Percentiles rank a stretch among this genome's conserved stretches.
These are phyloP conservation scores for Tiliacea citrago DNA, from an alignment of 2,888 invertebrate species.

Conservation along the genomic window DNA sequence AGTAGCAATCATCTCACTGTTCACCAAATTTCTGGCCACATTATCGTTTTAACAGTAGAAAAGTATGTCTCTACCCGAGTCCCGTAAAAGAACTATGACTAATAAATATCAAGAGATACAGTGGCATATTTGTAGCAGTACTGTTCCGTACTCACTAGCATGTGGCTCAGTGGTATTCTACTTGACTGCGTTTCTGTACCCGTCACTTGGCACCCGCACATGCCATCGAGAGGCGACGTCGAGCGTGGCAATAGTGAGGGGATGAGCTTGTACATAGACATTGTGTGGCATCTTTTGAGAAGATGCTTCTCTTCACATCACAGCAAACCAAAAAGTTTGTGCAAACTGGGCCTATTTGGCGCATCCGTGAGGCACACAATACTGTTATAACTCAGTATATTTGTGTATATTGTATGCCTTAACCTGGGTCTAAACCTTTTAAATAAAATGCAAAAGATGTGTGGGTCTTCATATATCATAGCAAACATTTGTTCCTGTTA, in stretches of 20 bases:
- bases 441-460: background rate
- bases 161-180: conserved; percentile 58
- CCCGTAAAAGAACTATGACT: background rate
- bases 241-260: conserved; percentile 67
- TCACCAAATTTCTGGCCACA: background rate
- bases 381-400: background rate
- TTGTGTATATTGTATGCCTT: background rate
- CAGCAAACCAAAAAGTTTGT: background rate
- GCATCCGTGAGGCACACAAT: background rate
- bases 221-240: conserved; percentile 49
- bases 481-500: background rate
- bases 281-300: background rate
- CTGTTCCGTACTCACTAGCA: conserved; percentile 60
- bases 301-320: no score
- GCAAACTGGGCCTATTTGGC: background rate
- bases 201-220: conserved; percentile 63
- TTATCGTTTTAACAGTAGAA: background rate
- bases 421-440: background rate
- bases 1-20: background rate
- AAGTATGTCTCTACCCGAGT: background rate
- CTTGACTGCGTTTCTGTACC: conserved; percentile 67
- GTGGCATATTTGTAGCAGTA: conserved; percentile 47
- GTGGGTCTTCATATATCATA: conserved; percentile 1
- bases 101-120: background rate
- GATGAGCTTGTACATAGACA: conserved; percentile 11